Conservation (phyloP, 2,888 invertebrate genomes). For the Scaptomyza parva region DNA sequence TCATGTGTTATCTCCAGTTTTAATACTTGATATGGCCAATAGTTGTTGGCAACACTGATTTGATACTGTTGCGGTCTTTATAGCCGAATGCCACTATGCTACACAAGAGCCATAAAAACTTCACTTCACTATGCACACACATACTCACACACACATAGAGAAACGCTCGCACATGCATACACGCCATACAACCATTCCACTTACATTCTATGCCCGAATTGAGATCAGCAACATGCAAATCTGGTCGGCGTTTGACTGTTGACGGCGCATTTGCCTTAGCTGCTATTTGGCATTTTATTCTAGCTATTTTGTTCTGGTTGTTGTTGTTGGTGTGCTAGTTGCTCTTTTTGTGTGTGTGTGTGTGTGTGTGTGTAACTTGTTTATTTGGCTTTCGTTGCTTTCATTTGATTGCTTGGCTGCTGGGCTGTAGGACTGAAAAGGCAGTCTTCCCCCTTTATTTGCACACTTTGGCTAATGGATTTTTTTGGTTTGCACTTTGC, state of each 20-base stretch:
- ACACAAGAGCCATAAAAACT: conserved; percentile 32
- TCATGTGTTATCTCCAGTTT: background rate
- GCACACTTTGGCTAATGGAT: conserved; percentile 78
- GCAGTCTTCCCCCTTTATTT: conserved; percentile 57
- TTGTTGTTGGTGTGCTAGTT: background rate
- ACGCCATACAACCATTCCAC: background rate
- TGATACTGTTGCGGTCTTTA: conserved; percentile 18
- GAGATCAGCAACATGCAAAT: conserved; percentile 75
- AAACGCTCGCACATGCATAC: background rate
- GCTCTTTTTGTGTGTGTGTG: conserved; percentile 14
- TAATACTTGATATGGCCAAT: background rate
- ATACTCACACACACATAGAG: conserved; percentile 3
- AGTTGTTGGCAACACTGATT: conserved; percentile 35
- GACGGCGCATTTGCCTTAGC: conserved; percentile 69
- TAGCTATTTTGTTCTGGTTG: conserved; percentile 1
- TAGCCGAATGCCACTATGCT: conserved; percentile 14
- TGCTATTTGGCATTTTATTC: conserved; percentile 40
- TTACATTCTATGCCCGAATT: conserved; percentile 35
- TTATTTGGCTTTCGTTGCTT: conserved; percentile 75
- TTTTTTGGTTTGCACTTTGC: conserved; percentile 64
- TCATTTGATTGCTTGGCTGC: conserved; percentile 60
- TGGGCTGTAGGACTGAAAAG: conserved; percentile 44
- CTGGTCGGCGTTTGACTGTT: conserved; percentile 66
- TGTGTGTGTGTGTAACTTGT: conserved; percentile 53
- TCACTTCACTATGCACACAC: conserved; percentile 29